Conservation (phyloP, 2,113 vertebrate species). For the Bolborhynchus lineola region DNA sequence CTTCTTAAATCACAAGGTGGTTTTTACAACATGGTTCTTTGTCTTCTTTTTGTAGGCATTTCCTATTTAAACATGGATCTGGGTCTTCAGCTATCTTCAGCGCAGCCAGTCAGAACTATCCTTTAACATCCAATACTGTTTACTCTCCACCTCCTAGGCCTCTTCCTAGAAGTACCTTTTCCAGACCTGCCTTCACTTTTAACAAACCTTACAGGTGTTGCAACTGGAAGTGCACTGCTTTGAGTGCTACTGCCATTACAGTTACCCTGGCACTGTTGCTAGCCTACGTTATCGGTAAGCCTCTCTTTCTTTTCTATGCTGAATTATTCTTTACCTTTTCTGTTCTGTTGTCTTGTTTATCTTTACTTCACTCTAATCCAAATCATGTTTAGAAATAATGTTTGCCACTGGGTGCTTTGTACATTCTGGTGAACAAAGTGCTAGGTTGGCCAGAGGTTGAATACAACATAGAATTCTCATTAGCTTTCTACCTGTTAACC, state of each 20-base stretch:
- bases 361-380: neutral
- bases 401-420: neutral
- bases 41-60: conserved; percentile 83
- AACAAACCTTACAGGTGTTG: conserved; percentile 97
- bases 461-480: conserved; percentile 19
- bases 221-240: conserved; percentile 96
- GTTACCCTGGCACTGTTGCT: conserved; percentile 91
- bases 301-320: neutral
- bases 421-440: neutral
- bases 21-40: conserved; percentile 49
- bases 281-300: conserved; percentile 95
- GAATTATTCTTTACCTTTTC: neutral
- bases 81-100: conserved; percentile 94
- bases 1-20: neutral
- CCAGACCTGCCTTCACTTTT: conserved; percentile 93
- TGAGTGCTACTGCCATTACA: conserved; percentile 92
- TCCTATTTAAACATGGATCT: conserved; percentile 96
- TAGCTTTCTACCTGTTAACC: conserved; percentile 14
- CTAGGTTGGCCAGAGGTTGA: conserved; percentile 8
- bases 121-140: conserved; percentile 93
- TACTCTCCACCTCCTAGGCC: conserved; percentile 95
- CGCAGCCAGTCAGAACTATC: conserved; percentile 94
- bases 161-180: conserved; percentile 92
- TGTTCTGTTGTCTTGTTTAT: neutral
- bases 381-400: neutral